Base-by-base conservation (phyloP, 2,888 invertebrate species). In the Incurvaria masculella region DNA sequence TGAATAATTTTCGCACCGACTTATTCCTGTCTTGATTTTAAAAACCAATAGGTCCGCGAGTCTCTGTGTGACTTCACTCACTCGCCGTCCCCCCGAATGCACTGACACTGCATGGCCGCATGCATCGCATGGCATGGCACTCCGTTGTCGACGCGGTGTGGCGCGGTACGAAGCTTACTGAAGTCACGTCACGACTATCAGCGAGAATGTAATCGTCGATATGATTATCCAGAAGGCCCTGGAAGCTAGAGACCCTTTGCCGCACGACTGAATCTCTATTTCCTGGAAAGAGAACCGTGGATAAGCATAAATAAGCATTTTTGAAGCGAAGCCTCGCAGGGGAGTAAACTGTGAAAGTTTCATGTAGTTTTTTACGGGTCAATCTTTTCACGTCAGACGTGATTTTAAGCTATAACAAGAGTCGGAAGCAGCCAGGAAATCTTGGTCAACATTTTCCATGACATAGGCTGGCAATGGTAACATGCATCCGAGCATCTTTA, bases 241-340 rank as follows among this genome's bases (percentile, higher is more conserved):
- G 11, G 41, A 41, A 4, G 41, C 41, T n/a, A 17, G 21, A 5
- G 41, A 41, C 14, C 71, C 73, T 55, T 81, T 80, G 2, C 85
- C 84, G 61, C 85, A 85, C 21, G 84, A 81, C 56, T 76, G 81
- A 56, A 86, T 86, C 64, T 84, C 85, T 55, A 82, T 85, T 74
- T 85, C 85, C 85, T 85, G 64, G 26, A 69, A n/a, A n/a, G n/a
- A n/a, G n/a, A n/a, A n/a, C n/a, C n/a, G n/a, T n/a, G n/a, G n/a
- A n/a, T n/a, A n/a, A n/a, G n/a, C n/a, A n/a, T n/a, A n/a, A n/a
- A n/a, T n/a, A n/a, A n/a, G n/a, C n/a, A n/a, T n/a, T n/a, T n/a
- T n/a, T n/a, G n/a, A n/a, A n/a, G n/a, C n/a, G n/a, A n/a, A n/a
- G n/a, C n/a, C n/a, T n/a, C n/a, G n/a, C n/a, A n/a, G n/a, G n/a